Percentiles rank a stretch among this genome's conserved stretches.
These are phyloP conservation scores for Apotomis turbidana DNA, from an alignment of 2,888 invertebrate genomes.

Conservation along the genomic window DNA sequence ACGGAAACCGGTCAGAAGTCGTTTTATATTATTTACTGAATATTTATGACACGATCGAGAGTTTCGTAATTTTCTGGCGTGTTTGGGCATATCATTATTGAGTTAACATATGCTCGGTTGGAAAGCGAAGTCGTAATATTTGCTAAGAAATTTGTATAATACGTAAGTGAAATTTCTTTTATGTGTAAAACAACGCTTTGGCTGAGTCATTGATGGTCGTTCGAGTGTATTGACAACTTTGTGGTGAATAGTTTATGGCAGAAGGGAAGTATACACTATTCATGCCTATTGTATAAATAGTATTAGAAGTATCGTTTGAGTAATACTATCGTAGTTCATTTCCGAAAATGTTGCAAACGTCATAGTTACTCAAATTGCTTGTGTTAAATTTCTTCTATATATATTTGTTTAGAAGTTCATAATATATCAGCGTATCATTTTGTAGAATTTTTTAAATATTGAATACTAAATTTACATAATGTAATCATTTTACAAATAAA, in stretches of 20 bases:
- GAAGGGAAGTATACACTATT: neutral
- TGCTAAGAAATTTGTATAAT: constrained; percentile 37
- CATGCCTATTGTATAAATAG: neutral
- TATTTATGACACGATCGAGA: constrained; percentile 63
- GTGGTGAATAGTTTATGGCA: neutral
- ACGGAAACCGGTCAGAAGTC: constrained; percentile 52
- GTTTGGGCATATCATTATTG: constrained; percentile 58
- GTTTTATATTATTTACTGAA: constrained; percentile 55
- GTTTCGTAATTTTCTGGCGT: constrained; percentile 64
- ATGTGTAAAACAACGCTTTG: constrained; percentile 28
- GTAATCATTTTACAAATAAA: no score
- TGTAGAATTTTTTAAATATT: no score
- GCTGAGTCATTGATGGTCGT: constrained; percentile 30
- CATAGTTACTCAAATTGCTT: no score
- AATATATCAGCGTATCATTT: no score
- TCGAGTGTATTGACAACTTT: constrained; percentile 22
- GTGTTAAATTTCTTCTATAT: no score
- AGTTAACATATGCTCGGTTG: constrained; percentile 40
- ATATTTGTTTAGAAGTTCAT: no score
- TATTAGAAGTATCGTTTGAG: no score
- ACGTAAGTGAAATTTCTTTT: constrained; percentile 41
- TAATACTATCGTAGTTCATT: no score
- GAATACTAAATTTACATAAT: no score
- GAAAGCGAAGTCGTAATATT: constrained; percentile 40
- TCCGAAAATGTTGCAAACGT: no score